Evolutionary conservation across 2,888 invertebrate species (phyloP), one percentile per base, ranked within the genome.

Genomic region (Thysanoteuthis rhombus): DNA sequence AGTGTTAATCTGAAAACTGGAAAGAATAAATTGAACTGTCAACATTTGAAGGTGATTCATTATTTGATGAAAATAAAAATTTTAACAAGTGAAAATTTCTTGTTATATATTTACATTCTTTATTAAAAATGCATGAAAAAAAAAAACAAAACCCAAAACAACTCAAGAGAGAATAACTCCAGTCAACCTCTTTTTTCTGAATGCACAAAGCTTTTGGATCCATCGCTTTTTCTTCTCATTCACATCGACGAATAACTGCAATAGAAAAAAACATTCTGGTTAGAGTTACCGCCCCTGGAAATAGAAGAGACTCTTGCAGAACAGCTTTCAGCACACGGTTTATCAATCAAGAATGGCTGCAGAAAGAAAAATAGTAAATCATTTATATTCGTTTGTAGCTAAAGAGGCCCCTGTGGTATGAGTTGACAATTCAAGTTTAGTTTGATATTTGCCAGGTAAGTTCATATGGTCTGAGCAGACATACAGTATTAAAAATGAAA

Each of bases 141-240:
- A 89, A 12, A 5, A 89, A 38, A n/a, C 16, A 89, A 89, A 89
- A 36, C 5, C 5, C 32, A 28, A 28, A 90, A 16, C 42, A 38
- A 52, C 40, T 45, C 91, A 93, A 45, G 91, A 42, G 90, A 95
- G 93, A 5, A 94, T 94, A 90, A 95, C 96, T 45, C 96, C 96
- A 92, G 96, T 96, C 45, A 96, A 93, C 93, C 95, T 96, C 93
- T 95, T 95, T 92, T 94, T 94, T 92, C 96, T 94, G 94, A 96
- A 94, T 42, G 94, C 93, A 16, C 95, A 93, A 39, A 96, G 95
- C 94, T 95, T 96, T 91, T 96, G 94, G 36, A 96, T 95, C 96
- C 96, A 96, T 89, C 95, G 94, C 39, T 95, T 94, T 95, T 96
- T 95, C 92, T 96, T 96, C 89, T 95, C 96, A 92, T 95, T 95